Conservation (phyloP, 2,888 invertebrate species). For the Empis livida region DNA sequence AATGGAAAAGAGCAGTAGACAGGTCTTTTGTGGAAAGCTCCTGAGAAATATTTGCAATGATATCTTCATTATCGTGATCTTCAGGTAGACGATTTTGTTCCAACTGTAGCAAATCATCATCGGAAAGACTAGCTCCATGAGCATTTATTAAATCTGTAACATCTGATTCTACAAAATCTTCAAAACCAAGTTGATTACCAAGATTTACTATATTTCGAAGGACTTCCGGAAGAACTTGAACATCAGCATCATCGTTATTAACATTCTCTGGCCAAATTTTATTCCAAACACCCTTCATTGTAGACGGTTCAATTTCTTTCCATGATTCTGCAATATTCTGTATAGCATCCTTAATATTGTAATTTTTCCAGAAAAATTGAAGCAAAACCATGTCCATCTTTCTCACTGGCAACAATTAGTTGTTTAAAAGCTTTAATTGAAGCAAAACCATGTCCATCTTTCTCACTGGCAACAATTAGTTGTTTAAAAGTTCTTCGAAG, state of each 20-base stretch:
- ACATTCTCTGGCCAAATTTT: constrained; percentile 12
- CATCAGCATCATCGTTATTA: not conserved
- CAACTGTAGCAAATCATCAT: constrained; percentile 5
- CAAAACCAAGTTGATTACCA: not conserved
- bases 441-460: not conserved
- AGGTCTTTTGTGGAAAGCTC: not conserved
- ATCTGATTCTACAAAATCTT: not conserved
- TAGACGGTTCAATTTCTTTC: constrained; percentile 7
- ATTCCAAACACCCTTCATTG: constrained; percentile 11
- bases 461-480: not conserved
- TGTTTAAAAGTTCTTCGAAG: not conserved
- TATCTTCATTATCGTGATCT: not conserved
- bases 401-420: not conserved
- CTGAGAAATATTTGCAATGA: not conserved
- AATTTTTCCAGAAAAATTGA: constrained; percentile 1
- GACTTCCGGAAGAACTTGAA: not conserved
- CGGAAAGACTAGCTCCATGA: constrained; percentile 15
- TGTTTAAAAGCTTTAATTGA: not conserved
- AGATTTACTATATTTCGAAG: not conserved
- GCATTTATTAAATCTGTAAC: constrained; percentile 13
- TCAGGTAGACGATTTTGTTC: not conserved
- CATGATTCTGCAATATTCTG: constrained; percentile 4
- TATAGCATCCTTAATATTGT: not conserved
- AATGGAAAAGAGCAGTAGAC: not conserved
- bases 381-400: not conserved